phyloP scores from a whole-genome alignment of 2,113 vertebrate genomes.

The Silurus asotus region DNA sequence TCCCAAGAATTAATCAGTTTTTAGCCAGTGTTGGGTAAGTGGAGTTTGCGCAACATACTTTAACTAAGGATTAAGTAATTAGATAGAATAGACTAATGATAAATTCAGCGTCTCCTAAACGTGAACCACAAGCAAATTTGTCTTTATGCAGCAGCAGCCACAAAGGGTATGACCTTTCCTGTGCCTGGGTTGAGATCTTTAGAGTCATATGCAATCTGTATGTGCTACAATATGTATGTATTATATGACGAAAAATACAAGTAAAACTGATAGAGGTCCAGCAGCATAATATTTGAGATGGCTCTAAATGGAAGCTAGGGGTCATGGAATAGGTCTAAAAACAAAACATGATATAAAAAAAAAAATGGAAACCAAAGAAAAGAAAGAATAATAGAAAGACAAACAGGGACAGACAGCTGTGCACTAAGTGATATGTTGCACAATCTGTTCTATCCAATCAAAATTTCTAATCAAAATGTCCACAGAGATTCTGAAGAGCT shows the following conservation, averaged over 20 bases:
- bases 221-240: not conserved
- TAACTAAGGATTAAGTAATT: not conserved
- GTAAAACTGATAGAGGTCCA: too few species aligned
- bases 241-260: not conserved
- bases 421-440: not conserved
- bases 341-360: too few species aligned
- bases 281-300: not conserved
- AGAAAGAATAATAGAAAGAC: not conserved
- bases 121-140: not conserved
- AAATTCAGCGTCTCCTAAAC: not conserved
- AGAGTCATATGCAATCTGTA: not conserved
- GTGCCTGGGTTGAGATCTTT: not conserved
- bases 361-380: not conserved
- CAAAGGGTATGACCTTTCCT: conserved; percentile 16
- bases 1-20: not conserved
- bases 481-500: not conserved
- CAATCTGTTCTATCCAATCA: conserved; percentile 2
- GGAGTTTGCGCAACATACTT: not conserved
- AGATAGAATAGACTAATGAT: not conserved
- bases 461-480: conserved; percentile 3
- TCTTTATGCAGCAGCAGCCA: not conserved
- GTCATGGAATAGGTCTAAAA: not conserved
- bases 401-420: not conserved
- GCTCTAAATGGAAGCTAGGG: not conserved
- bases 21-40: not conserved